Base-by-base conservation (phyloP, 2,888 invertebrate genomes). In the Lamellibrachia satsuma region DNA sequence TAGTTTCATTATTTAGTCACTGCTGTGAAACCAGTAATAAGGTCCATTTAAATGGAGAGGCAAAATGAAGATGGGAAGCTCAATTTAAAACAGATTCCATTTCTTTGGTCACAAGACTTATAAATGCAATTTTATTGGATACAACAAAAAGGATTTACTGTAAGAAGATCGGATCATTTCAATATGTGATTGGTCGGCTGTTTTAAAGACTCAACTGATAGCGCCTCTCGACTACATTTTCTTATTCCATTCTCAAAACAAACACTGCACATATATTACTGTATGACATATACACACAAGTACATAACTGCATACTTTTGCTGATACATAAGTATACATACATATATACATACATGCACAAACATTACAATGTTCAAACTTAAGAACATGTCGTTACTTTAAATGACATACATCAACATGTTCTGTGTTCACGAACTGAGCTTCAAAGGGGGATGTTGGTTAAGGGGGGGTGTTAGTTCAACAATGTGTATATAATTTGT, bases 321-420 rank as follows among this genome's bases (percentile, higher is more conserved):
- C 60, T 60, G 52, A 92, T 92, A 92, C 27, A 92, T 91, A 92
- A 22, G 27, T 92, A 91, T 92, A 92, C 91, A 91, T 91, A 92
- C 60, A 92, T 92, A 22, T 57, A 92, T 9, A 92, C 22, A 92
- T 91, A 92, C 22, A 92, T 91, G 39, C 91, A 92, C 22, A 92
- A 52, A 27, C 90, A 92, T 92, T 11, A 91, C 3, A 39, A 92
- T 3, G 90, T 90, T 51, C 51, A 52, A 39, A 39, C 39, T 39
- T 9, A 91, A 52, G 52, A 39, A 52, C 52, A 52, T 55, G 52
- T 55, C 39, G 2, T 39, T 27, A 91, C n/a, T 52, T 91, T 91
- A 91, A 52, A 91, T 3, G 22, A 91, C 91, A 1, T 90, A 91
- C 91, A 91, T 91, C 91, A 91, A 91, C 15, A 22, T n/a, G 22